These are phyloP conservation scores for Hypomecis punctinalis DNA, from an alignment of 2,888 invertebrate species.

Conservation along the genomic window DNA sequence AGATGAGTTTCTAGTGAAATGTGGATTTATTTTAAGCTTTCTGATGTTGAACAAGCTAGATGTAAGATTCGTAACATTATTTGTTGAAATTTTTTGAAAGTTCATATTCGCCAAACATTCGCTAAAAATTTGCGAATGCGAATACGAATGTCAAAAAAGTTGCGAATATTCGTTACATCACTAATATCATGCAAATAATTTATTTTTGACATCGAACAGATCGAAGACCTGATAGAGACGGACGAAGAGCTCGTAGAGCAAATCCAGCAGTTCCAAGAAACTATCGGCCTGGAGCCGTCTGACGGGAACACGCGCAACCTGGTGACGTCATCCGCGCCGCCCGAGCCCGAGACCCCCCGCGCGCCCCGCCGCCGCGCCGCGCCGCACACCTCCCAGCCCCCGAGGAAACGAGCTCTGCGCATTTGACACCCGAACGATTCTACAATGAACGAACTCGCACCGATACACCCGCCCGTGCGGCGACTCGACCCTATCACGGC, in stretches of 20 bases:
- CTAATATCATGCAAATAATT: no score
- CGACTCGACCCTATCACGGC: background rate
- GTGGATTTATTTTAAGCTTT: no score
- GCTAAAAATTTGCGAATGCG: no score
- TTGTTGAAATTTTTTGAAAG: no score
- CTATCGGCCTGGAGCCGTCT: constrained; percentile 62
- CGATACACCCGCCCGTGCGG: background rate
- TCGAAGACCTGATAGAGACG: constrained; percentile 74
- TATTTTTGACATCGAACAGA: constrained; percentile 53
- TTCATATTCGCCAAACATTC: no score
- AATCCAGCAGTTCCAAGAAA: constrained; percentile 70
- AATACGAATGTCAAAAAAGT: no score
- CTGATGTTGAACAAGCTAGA: no score
- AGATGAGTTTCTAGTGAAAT: no score
- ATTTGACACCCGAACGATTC: constrained; percentile 20
- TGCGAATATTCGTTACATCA: no score
- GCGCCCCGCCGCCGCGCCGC: constrained; percentile 47
- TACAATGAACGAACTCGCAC: background rate
- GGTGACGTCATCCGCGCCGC: constrained; percentile 71
- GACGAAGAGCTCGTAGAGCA: constrained; percentile 73
- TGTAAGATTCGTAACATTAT: no score
- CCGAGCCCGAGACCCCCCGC: constrained; percentile 73
- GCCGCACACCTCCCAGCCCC: constrained; percentile 36
- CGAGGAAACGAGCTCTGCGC: constrained; percentile 56
- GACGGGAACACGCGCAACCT: constrained; percentile 75